phyloP scores from a whole-genome alignment of 2,113 vertebrate species.

The Nerophis lumbriciformis region DNA sequence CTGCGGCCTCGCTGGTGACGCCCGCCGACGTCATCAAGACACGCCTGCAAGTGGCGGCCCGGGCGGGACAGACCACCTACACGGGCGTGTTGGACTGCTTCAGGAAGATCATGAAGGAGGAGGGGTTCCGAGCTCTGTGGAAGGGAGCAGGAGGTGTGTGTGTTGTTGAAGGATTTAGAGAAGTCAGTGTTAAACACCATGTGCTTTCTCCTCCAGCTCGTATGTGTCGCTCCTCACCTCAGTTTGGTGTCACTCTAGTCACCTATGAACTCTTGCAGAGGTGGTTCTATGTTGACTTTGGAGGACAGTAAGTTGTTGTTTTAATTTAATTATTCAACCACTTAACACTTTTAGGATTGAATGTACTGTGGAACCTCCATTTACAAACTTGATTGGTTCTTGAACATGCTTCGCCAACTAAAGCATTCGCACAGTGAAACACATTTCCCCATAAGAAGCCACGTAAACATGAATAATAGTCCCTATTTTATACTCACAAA shows the following conservation, averaged over 20 bases:
- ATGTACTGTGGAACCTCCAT: too few relatives aligned
- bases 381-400: too few relatives aligned
- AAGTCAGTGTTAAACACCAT: background rate
- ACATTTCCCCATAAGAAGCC: too few relatives aligned
- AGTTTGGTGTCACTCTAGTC: slow-evolving; percentile 94
- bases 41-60: slow-evolving; percentile 93
- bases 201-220: slow-evolving; percentile 73
- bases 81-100: slow-evolving; percentile 91
- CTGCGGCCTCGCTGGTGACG: slow-evolving; percentile 95
- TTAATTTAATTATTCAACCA: background rate
- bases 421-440: too few relatives aligned
- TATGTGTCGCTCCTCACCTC: slow-evolving; percentile 94
- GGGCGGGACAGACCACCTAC: slow-evolving; percentile 93
- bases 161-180: slow-evolving; percentile 3
- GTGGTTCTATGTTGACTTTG: slow-evolving; percentile 95
- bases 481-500: too few relatives aligned
- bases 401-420: too few relatives aligned
- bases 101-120: slow-evolving; percentile 87
- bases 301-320: slow-evolving; percentile 83
- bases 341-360: background rate
- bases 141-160: slow-evolving; percentile 95
- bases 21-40: slow-evolving; percentile 99
- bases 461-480: too few relatives aligned
- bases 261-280: slow-evolving; percentile 95
- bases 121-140: slow-evolving; percentile 90